Evolutionary conservation across 2,113 vertebrate species (phyloP), one percentile per base, ranked within the genome.

Genomic region (Anseranas semipalmata): DNA sequence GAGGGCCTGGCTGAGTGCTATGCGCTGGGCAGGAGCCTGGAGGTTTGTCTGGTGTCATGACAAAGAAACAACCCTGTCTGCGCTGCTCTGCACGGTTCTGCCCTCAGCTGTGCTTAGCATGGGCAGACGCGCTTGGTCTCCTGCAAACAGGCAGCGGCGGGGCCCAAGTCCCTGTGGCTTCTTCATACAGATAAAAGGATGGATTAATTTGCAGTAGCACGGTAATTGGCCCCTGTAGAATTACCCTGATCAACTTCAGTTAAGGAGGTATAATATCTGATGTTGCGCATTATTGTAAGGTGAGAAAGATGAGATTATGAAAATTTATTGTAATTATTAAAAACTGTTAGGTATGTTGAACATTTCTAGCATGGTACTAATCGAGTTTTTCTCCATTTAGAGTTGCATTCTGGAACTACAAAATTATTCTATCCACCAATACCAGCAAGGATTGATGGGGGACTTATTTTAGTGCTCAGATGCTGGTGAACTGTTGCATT

Each of bases 41-140:
- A 24, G 60, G 45, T 41, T 35, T 3, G 32, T 21, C 30, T 27
- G 12, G 18, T 12, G 17, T 8, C 20, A 7, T 18, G 52, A 20
- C 32, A 56, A 32, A 17, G 18, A 17, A 28, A 28, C 0, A 4
- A 8, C 14, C 35, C 28, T 4, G 1, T 30, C 28, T 25, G 67
- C 52, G 7, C 52, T 45, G 74, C 52, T 45, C 78, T 4, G 22
- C 28, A 63, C 6, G 3, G 33, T 7, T 15, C 77, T 13, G 20
- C 43, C 30, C 7, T 52, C 66, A 25, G 19, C 55, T 7, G 24
- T 2, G n/a, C 46, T n/a, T 15, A n/a, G 55, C 55, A 12, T 5
- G 25, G 63, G 15, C 5, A 1, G 5, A 33, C 3, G 4, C 28
- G 6, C 33, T 16, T 7, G 5, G 7, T 15, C 41, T 53, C 37